These are phyloP conservation scores for Mirza zaza DNA, from an alignment of 2,113 vertebrate species.

Conservation along the genomic window DNA sequence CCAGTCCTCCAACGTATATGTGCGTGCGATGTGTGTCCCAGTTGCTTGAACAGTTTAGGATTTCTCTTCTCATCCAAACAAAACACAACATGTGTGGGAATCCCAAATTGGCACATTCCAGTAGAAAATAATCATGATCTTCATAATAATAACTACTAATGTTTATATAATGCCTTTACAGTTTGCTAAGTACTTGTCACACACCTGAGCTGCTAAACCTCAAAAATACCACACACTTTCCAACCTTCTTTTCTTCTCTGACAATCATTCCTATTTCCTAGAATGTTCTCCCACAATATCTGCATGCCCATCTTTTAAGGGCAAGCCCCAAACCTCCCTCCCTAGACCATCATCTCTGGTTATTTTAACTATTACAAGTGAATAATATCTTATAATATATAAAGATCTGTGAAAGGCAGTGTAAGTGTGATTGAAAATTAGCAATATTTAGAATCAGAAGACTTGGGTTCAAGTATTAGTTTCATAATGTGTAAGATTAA, in stretches of 20 bases:
- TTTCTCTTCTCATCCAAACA: conserved; percentile 61
- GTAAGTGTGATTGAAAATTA: background rate
- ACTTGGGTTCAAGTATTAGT: background rate
- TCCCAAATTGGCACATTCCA: conserved; percentile 62
- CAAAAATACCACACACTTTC: conserved; percentile 39
- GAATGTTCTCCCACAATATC: conserved; percentile 44
- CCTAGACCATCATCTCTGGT: background rate
- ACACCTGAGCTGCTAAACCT: conserved; percentile 69
- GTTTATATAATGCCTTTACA: conserved; percentile 66
- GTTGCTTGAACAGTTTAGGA: conserved; percentile 62
- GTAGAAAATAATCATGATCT: conserved; percentile 59
- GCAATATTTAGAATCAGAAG: background rate
- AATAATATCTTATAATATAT: background rate
- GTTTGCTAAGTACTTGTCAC: conserved; percentile 60
- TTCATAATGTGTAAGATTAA: background rate
- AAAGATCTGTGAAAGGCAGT: background rate
- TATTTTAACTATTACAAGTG: conserved; percentile 53
- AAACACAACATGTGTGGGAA: conserved; percentile 60
- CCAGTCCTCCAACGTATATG: conserved; percentile 35
- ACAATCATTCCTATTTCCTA: conserved; percentile 42
- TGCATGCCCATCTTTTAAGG: conserved; percentile 21
- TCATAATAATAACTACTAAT: conserved; percentile 60
- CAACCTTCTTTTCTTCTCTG: conserved; percentile 59
- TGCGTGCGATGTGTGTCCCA: conserved; percentile 36
- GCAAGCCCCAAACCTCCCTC: conserved; percentile 28